Evolutionary conservation across 2,797 vertebrate species (phyloP).

Genomic region (Dendrocincla fuliginosa): DNA sequence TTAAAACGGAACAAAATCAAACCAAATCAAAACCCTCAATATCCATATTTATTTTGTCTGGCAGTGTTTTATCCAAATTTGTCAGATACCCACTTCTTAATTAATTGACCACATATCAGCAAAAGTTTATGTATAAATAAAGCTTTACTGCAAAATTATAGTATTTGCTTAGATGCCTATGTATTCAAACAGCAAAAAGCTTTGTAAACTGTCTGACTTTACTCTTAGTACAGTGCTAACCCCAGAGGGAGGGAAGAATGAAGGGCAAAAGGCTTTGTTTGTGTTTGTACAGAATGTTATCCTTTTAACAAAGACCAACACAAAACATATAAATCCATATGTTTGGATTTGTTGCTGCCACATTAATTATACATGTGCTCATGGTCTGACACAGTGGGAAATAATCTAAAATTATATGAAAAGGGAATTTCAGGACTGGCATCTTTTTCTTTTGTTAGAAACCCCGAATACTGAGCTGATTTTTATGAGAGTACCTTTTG

Average conservation of each 20-base stretch:
- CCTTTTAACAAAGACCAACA: conserved; percentile 45
- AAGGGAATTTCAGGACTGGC: background rate
- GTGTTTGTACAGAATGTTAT: conserved; percentile 41
- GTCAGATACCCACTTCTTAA: background rate
- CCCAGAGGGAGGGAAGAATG: conserved; percentile 35
- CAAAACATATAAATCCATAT: conserved; percentile 55
- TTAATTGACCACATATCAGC: background rate
- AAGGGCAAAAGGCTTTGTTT: conserved; percentile 26
- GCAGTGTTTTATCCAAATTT: background rate
- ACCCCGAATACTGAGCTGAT: background rate
- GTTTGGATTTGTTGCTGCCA: conserved; percentile 30
- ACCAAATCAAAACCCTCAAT: background rate
- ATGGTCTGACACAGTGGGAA: background rate
- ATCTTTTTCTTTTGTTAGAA: background rate
- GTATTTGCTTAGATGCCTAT: background rate
- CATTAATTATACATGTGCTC: conserved; percentile 25
- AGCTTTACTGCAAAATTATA: background rate
- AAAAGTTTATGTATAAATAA: background rate
- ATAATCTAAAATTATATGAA: background rate
- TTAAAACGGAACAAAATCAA: background rate
- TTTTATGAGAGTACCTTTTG: background rate
- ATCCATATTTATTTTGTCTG: background rate
- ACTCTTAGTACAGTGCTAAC: background rate
- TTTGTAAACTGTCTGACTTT: conserved; percentile 9
- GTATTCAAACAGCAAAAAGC: background rate